Evolutionary conservation across 1,140 invertebrate species (phyloP).

Genomic region (Coelopa frigida): DNA sequence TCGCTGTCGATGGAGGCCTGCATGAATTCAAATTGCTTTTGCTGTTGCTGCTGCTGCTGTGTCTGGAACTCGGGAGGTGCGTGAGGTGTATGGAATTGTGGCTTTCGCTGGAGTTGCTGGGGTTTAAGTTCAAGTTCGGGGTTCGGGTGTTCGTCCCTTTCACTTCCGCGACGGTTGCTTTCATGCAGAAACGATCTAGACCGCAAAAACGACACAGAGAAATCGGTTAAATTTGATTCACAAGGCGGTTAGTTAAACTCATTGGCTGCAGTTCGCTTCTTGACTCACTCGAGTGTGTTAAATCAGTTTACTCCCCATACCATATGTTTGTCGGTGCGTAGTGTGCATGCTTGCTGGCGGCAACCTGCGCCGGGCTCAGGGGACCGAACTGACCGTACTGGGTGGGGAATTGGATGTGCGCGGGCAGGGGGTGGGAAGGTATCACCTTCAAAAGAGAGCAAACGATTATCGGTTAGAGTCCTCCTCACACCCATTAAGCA

Average conservation of each 20-base stretch:
- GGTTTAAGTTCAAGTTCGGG: background rate
- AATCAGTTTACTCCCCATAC: constrained; percentile 53
- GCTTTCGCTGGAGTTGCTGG: constrained; percentile 13
- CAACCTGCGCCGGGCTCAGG: constrained; percentile 62
- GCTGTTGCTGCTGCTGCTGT: constrained; percentile 20
- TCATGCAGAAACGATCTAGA: constrained; percentile 38
- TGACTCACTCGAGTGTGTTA: constrained; percentile 39
- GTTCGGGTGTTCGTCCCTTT: background rate
- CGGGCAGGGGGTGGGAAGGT: constrained; percentile 71
- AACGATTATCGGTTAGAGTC: too few species aligned
- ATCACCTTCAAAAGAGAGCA: constrained; percentile 28
- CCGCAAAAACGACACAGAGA: background rate
- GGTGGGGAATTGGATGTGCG: constrained; percentile 72
- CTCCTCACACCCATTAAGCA: too few species aligned
- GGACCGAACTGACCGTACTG: constrained; percentile 57
- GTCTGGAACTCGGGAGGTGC: background rate
- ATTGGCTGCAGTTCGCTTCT: constrained; percentile 28
- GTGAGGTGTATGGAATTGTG: constrained; percentile 3
- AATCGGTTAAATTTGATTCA: too few species aligned
- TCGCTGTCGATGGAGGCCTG: constrained; percentile 7
- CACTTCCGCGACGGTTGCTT: constrained; percentile 9
- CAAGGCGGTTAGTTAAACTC: too few species aligned
- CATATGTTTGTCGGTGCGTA: constrained; percentile 65
- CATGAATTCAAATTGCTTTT: constrained; percentile 1
- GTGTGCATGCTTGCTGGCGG: constrained; percentile 54